phyloP scores from a whole-genome alignment of 2,797 vertebrate species.

The Sebastes baramenuke region DNA sequence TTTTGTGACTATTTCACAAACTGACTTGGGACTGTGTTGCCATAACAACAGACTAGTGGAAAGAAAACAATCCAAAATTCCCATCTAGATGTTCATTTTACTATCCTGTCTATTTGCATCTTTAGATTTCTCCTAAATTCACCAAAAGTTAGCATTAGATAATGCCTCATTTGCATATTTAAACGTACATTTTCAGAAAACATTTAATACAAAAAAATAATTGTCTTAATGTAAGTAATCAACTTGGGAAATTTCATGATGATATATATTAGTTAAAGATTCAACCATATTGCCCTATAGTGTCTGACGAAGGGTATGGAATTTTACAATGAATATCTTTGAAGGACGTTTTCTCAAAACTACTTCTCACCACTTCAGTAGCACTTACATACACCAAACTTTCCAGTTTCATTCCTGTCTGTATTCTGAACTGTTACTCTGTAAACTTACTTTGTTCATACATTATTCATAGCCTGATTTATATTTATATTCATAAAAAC shows the following conservation, averaged over 20 bases:
- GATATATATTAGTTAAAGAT: not conserved
- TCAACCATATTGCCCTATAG: too few relatives aligned
- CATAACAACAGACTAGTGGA: not conserved
- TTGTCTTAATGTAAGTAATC: too few relatives aligned
- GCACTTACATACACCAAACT: not conserved
- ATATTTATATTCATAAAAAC: too few relatives aligned
- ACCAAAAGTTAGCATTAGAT: not conserved
- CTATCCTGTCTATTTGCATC: not conserved
- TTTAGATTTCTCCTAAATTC: not conserved
- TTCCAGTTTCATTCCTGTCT: not conserved
- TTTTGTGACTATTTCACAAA: too few relatives aligned
- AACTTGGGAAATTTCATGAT: not conserved
- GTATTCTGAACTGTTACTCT: not conserved
- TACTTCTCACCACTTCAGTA: not conserved
- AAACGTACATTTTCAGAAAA: not conserved
- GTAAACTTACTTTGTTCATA: too few relatives aligned
- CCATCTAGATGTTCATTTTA: not conserved
- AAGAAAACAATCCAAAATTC: not conserved
- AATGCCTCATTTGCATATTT: not conserved
- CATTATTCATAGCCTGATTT: too few relatives aligned
- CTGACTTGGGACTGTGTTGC: too few relatives aligned
- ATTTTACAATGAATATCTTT: too few relatives aligned
- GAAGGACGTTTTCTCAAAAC: not conserved
- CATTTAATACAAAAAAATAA: too few relatives aligned
- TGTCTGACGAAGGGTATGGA: too few relatives aligned